phyloP scores from a whole-genome alignment of 2,888 invertebrate species.

The Oxystoma pomonae region DNA sequence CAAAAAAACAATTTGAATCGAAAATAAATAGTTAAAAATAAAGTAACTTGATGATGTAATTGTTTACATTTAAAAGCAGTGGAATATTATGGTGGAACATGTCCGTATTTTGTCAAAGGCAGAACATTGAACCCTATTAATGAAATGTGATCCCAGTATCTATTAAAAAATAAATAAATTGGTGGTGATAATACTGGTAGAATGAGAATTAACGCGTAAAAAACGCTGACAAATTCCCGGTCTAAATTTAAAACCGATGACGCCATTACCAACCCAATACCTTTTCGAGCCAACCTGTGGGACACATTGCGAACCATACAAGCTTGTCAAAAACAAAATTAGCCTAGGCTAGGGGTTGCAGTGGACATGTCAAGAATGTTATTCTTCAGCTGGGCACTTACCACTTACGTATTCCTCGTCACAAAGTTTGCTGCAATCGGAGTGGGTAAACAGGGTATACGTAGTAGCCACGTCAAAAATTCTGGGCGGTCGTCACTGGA shows the following conservation, averaged over 20 bases:
- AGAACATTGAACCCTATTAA: not conserved
- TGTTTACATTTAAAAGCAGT: constrained; percentile 19
- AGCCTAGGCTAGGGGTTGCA: constrained; percentile 34
- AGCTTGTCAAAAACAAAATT: not conserved
- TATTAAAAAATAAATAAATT: no score
- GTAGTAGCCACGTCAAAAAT: constrained; percentile 91
- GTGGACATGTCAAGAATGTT: constrained; percentile 55
- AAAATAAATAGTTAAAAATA: constrained; percentile 11
- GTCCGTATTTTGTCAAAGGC: not conserved
- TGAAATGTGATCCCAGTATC: no score
- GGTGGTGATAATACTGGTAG: not conserved
- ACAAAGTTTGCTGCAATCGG: constrained; percentile 90
- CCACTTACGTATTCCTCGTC: constrained; percentile 93
- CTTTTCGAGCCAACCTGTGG: constrained; percentile 43
- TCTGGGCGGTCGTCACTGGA: constrained; percentile 81
- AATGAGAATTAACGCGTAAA: not conserved
- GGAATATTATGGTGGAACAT: not conserved
- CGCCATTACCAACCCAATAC: constrained; percentile 52
- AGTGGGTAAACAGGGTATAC: constrained; percentile 91
- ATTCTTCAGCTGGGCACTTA: constrained; percentile 70
- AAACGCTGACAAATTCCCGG: constrained; percentile 1
- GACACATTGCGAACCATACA: constrained; percentile 42
- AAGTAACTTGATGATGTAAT: constrained; percentile 19
- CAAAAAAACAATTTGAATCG: not conserved
- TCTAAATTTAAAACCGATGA: constrained; percentile 48